Evolutionary conservation across 2,797 vertebrate species (phyloP), one percentile per base, ranked within the genome.

Genomic region (Borostomias antarcticus): DNA sequence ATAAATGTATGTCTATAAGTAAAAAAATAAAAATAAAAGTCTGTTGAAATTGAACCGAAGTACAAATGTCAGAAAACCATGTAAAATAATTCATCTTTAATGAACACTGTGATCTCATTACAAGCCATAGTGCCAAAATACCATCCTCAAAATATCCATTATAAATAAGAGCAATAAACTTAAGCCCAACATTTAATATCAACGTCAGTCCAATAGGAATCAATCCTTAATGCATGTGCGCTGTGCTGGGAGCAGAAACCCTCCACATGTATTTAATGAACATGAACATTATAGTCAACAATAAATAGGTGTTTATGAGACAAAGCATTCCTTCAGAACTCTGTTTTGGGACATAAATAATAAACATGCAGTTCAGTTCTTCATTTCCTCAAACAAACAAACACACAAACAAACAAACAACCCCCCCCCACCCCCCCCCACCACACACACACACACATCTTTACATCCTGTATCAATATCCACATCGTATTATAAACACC

Each of bases 81-180:
- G 40, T 80, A 71, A 82, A 80, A 78, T 78, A 75, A 45, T 45
- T 68, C 11, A 37, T 75, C 47, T 87, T 85, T 87, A 87, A 78
- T 86, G 53, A 85, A 79, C 79, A 79, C 62, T 61, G 66, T 66
- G 64, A 65, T 79, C 57, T 78, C 77, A 76, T 75, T 80, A 85
- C 81, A 83, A 86, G 76, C 64, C 52, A 61, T 68, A 73, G 73
- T 70, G 65, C 54, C 66, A 77, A 79, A 80, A 81, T 80, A 75
- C 48, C 57, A 78, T 62, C 65, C 58, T 73, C 64, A 74, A 80
- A 82, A 83, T 81, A 81, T 80, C 56, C 19, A 68, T 77, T 77
- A 74, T 81, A 84, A 85, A 84, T 87, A 82, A 80, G 72, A 76
- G 60, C 53, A 69, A 72, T 74, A 71, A 73, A 66, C n/a, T n/a